Evolutionary conservation across 2,888 invertebrate genomes (phyloP), one percentile per base, ranked within the genome.

Genomic region (Pachycephus smyrnensis): DNA sequence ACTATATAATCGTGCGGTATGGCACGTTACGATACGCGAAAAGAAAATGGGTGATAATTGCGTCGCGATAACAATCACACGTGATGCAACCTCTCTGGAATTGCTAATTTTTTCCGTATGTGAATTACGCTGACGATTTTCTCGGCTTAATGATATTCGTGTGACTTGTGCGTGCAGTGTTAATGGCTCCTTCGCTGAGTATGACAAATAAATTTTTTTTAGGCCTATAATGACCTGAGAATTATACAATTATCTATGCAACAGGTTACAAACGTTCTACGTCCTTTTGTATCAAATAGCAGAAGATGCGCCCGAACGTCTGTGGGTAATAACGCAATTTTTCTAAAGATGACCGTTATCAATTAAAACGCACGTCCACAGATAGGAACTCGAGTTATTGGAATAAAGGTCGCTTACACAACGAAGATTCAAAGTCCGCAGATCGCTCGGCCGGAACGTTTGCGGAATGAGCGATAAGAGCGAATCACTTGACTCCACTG

Each of bases 341-440:
- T 55, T 55, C 15, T 23, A 23, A 55, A 23, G 9, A 55, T 90
- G 78, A 90, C 88, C 88, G 90, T 91, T 91, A 91, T 91, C 80
- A 71, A 33, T 33, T 31, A 23, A 71, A 32, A 71, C 71, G 12
- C 31, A 11, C 71, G 11, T 71, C 55, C 55, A 55, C 23, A 23
- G 71, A 71, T 31, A 33, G 32, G 31, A 31, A 30, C 23, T 33
- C 12, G 23, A 71, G 33, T 31, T 71, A 23, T 71, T 69, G 73
- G 80, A 80, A 81, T 83, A 82, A 82, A 81, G 78, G 76, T 82
- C 80, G 79, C 78, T 85, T 82, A 76, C 78, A 82, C 84, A 85
- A 80, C 73, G 75, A 79, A 36, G 80, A 81, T 75, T 31, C 84
- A 86, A 86, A 85, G 86, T 86, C 82, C 85, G 78, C 69, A 33